Percentiles rank a stretch among this genome's conserved stretches.
Conservation (phyloP, 1,140 invertebrate species). For the Nebria ingens region DNA sequence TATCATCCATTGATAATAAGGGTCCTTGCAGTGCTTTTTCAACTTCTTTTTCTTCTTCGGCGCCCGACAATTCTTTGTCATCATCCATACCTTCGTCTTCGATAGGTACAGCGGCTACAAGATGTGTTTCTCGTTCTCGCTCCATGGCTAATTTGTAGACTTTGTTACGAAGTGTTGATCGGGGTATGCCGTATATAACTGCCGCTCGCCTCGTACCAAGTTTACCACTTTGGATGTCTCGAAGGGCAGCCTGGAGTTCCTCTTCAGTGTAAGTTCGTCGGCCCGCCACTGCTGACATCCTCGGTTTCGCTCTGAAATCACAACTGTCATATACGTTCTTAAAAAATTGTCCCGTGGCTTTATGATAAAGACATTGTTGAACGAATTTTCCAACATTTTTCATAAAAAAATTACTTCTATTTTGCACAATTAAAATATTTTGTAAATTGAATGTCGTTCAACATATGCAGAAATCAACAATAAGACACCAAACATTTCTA, state of each 20-base stretch:
- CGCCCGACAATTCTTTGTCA: slow-evolving; percentile 50
- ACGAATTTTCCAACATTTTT: not conserved
- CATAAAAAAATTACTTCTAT: too few relatives aligned
- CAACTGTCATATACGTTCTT: slow-evolving; percentile 31
- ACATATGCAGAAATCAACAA: too few relatives aligned
- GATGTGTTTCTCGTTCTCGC: slow-evolving; percentile 48
- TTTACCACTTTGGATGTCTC: slow-evolving; percentile 86
- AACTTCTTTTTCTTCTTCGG: slow-evolving; percentile 54
- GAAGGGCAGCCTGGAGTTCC: slow-evolving; percentile 77
- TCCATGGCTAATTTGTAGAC: slow-evolving; percentile 77
- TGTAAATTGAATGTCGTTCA: too few relatives aligned
- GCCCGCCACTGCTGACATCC: slow-evolving; percentile 45
- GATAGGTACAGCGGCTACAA: slow-evolving; percentile 36
- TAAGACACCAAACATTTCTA: too few relatives aligned
- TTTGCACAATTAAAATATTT: too few relatives aligned
- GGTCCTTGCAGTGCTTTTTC: slow-evolving; percentile 47
- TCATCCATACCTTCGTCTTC: slow-evolving; percentile 37
- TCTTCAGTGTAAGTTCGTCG: slow-evolving; percentile 81
- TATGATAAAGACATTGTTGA: too few relatives aligned
- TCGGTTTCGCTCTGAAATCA: slow-evolving; percentile 49
- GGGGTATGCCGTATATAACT: slow-evolving; percentile 88
- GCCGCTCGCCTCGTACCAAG: slow-evolving; percentile 84
- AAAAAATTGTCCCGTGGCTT: slow-evolving; percentile 18
- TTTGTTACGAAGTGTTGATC: slow-evolving; percentile 91
- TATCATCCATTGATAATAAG: slow-evolving; percentile 46